Base-by-base conservation (phyloP, 2,797 vertebrate species). In the Gallirallus australis region DNA sequence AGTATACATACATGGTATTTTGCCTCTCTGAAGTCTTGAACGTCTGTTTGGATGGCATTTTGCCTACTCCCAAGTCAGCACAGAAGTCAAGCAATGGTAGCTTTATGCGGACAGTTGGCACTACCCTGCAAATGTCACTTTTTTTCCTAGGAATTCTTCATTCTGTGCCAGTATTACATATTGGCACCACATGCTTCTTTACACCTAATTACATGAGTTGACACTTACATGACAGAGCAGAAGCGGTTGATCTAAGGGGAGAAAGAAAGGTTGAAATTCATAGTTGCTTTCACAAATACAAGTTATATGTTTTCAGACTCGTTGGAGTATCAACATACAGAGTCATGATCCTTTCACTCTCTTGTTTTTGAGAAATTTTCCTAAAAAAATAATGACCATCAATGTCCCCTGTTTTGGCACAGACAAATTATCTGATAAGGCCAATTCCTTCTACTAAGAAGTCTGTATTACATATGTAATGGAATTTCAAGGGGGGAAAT, bases 31-130 rank as follows among this genome's bases (percentile, higher is more conserved):
- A 94, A 95, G 89, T 76, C 63, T 4, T 42, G 17, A 75, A 81
- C 9, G 72, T 90, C 93, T 97, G 91, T 83, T 95, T 86, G 69
- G 59, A 86, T 96, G 94, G 92, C 95, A 95, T 94, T 92, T 78
- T 96, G 93, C 96, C 96, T 88, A 37, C n/a, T 83, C 70, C 83
- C 13, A 69, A 93, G 65, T 77, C 76, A 93, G 54, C 54, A 72
- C 24, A 78, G 52, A 91, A 96, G 95, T 93, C 69, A 95, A 25
- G 79, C 37, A 90, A 91, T 33, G 23, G 65, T 87, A 78, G 79
- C 65, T 82, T 96, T 89, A 61, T 87, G 65, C 0, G 20, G 94
- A 93, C 40, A 76, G 79, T 90, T 91, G 91, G 77, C 65, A 94
- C 93, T 89, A 63, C 65, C n/a, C 65, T 92, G 72, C 18, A 92